These are phyloP conservation scores for Acyrthosiphon pisum DNA, from an alignment of 1,140 invertebrate species.

Conservation along the genomic window DNA sequence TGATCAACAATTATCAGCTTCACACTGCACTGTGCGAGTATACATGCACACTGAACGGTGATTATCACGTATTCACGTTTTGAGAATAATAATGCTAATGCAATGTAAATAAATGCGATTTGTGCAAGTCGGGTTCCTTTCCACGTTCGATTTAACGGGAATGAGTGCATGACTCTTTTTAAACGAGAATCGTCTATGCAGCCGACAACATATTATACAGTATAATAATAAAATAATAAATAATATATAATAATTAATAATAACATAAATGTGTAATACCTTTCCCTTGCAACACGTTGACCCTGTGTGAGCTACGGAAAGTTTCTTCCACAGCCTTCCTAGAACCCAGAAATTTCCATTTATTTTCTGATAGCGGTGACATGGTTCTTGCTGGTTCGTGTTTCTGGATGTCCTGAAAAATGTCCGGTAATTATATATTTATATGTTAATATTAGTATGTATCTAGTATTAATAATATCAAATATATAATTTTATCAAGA, in stretches of 20 bases:
- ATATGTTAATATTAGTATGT: no score
- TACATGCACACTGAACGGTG: background rate
- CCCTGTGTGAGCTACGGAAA: slow-evolving; percentile 34
- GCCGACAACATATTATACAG: background rate
- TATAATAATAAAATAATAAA: background rate
- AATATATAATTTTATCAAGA: background rate
- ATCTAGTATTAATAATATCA: no score
- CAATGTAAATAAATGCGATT: slow-evolving; percentile 34
- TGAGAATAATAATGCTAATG: slow-evolving; percentile 43
- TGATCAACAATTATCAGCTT: background rate
- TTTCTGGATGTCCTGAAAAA: slow-evolving; percentile 44
- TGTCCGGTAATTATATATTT: background rate
- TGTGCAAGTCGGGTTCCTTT: background rate
- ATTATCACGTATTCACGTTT: slow-evolving; percentile 31
- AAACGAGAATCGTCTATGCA: background rate
- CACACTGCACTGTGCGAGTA: background rate
- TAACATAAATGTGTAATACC: background rate
- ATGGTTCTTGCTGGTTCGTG: slow-evolving; percentile 48
- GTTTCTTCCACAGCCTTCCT: slow-evolving; percentile 32
- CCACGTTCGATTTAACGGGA: background rate
- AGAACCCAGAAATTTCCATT: slow-evolving; percentile 47
- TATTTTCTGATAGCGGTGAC: slow-evolving; percentile 46
- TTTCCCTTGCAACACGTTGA: slow-evolving; percentile 46
- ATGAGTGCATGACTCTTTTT: background rate
- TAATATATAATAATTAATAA: background rate